Conservation (phyloP, 1,140 invertebrate genomes). For the Hyles euphorbiae region DNA sequence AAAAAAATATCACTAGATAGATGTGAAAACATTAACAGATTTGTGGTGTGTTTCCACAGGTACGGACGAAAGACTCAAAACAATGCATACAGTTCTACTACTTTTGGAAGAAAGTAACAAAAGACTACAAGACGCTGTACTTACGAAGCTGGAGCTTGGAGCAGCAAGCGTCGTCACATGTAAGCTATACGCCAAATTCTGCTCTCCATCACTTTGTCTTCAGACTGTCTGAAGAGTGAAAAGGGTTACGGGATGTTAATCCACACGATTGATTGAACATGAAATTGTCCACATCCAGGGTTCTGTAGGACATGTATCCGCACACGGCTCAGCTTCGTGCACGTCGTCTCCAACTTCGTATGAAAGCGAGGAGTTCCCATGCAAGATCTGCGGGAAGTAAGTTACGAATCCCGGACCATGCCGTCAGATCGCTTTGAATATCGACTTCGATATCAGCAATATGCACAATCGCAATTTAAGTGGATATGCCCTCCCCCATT, state of each 20-base stretch:
- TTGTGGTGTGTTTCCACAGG: conserved; percentile 69
- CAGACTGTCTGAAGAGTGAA: conserved; percentile 56
- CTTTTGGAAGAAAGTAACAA: conserved; percentile 97
- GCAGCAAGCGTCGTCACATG: conserved; percentile 44
- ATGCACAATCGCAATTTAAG: conserved; percentile 49
- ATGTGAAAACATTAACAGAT: too few relatives aligned
- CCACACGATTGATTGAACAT: conserved; percentile 20
- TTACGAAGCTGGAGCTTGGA: conserved; percentile 60
- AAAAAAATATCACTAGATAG: too few relatives aligned
- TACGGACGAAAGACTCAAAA: conserved; percentile 91
- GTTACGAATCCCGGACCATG: conserved; percentile 76
- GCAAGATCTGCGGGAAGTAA: conserved; percentile 99
- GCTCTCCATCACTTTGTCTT: conserved; percentile 57
- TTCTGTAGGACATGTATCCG: conserved; percentile 45
- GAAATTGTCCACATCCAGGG: conserved; percentile 54
- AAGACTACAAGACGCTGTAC: conserved; percentile 80
- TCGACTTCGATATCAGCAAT: conserved; percentile 21
- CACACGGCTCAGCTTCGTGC: conserved; percentile 33
- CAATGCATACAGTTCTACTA: conserved; percentile 99
- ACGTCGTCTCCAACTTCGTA: conserved; percentile 56
- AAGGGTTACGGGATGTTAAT: conserved; percentile 33
- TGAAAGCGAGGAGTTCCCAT: conserved; percentile 84
- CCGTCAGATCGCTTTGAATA: conserved; percentile 38
- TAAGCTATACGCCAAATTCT: conserved; percentile 55
- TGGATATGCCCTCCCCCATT: conserved; percentile 11